These are phyloP conservation scores for Ephialtes manifestator DNA, from an alignment of 2,888 invertebrate species.

Conservation along the genomic window DNA sequence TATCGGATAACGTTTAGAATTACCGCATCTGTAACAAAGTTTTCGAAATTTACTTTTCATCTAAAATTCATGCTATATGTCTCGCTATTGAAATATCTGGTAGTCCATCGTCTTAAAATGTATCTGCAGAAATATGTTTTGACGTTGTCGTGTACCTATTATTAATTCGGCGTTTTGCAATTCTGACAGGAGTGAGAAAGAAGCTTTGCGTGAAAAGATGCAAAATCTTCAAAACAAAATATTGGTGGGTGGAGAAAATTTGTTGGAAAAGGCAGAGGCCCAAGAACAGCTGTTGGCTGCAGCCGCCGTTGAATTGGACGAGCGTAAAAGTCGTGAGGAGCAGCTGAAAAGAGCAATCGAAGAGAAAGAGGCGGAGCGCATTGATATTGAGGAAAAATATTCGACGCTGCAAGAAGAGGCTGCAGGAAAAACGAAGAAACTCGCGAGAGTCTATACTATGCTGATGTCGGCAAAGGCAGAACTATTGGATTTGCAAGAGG, in stretches of 20 bases:
- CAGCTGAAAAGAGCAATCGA: conserved; percentile 93
- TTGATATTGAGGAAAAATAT: conserved; percentile 98
- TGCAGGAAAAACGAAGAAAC: conserved; percentile 95
- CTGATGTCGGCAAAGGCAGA: conserved; percentile 95
- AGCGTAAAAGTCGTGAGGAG: conserved; percentile 92
- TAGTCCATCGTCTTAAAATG: no score
- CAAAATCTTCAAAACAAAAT: conserved; percentile 97
- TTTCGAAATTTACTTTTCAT: no score
- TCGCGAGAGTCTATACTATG: conserved; percentile 95
- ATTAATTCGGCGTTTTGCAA: conserved; percentile 10
- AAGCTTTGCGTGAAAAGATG: conserved; percentile 94
- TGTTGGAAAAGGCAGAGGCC: conserved; percentile 98
- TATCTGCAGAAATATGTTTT: no score
- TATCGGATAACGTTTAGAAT: no score
- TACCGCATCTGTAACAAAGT: no score
- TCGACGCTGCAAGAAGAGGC: conserved; percentile 98
- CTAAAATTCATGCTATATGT: no score
- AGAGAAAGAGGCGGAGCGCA: conserved; percentile 96
- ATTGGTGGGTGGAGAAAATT: conserved; percentile 98
- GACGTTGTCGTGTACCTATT: not conserved
- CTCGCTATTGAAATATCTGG: no score
- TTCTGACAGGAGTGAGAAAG: conserved; percentile 90
- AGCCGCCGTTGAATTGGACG: conserved; percentile 93
- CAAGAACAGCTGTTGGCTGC: conserved; percentile 96
- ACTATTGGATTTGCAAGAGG: conserved; percentile 94